These are phyloP conservation scores for Norana najaformis DNA, from an alignment of 2,888 invertebrate species.

Conservation along the genomic window DNA sequence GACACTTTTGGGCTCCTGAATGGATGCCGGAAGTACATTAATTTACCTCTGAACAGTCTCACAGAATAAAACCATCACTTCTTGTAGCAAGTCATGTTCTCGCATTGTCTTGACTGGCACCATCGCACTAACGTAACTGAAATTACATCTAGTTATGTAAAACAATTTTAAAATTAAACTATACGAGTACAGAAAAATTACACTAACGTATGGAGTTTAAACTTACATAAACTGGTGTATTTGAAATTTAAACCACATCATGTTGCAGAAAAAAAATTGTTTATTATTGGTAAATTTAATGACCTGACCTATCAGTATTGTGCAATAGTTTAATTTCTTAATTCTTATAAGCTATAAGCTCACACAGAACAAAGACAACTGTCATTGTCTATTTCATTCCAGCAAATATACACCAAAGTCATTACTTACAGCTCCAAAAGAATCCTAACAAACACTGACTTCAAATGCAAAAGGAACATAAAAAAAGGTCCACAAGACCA, in stretches of 20 bases:
- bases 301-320: background rate
- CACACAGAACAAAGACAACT: no score
- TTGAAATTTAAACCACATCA: background rate
- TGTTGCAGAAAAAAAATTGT: background rate
- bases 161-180: no score
- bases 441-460: no score
- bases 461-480: no score
- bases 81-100: slow-evolving; percentile 94
- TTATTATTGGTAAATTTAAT: background rate
- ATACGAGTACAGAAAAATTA: no score
- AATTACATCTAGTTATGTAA: background rate
- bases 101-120: slow-evolving; percentile 94
- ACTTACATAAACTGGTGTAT: background rate
- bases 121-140: slow-evolving; percentile 96
- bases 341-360: no score
- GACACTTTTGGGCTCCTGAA: no score
- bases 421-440: background rate
- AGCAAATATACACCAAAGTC: background rate
- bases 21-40: background rate
- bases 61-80: slow-evolving; percentile 85
- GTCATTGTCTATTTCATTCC: no score
- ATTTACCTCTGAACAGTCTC: slow-evolving; percentile 75
- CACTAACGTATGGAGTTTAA: background rate
- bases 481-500: no score
- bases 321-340: no score